These are phyloP conservation scores for Allygus modestus DNA, from an alignment of 2,888 invertebrate genomes.

Conservation along the genomic window DNA sequence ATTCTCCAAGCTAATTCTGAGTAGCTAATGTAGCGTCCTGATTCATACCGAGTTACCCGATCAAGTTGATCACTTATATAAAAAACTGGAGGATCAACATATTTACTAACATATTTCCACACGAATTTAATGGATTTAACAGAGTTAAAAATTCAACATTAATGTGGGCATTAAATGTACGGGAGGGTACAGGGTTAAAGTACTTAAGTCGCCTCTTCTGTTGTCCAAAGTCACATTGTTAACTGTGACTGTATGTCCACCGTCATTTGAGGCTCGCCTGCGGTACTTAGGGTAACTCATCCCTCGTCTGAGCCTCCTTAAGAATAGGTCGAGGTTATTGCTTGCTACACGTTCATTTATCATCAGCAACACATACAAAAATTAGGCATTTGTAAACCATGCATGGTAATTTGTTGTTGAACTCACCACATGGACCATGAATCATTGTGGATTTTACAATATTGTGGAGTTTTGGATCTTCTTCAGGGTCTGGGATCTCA, in stretches of 20 bases:
- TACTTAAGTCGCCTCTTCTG: constrained; percentile 68
- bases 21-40: constrained; percentile 67
- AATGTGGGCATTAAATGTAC: constrained; percentile 66
- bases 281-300: constrained; percentile 73
- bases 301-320: constrained; percentile 71
- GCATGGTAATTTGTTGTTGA: constrained; percentile 72
- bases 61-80: constrained; percentile 62
- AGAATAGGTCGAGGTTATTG: constrained; percentile 71
- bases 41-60: constrained; percentile 68
- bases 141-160: constrained; percentile 69
- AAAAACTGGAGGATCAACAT: constrained; percentile 65
- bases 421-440: constrained; percentile 73
- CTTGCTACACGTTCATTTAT: constrained; percentile 73
- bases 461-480: constrained; percentile 70
- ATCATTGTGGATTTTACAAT: constrained; percentile 70
- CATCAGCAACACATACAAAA: no score
- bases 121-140: constrained; percentile 70
- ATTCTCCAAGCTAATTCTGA: constrained; percentile 68
- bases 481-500: constrained; percentile 72
- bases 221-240: constrained; percentile 63
- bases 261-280: constrained; percentile 67
- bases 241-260: constrained; percentile 10
- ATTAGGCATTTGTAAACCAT: no score
- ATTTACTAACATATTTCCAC: constrained; percentile 70
- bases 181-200: constrained; percentile 65